Base-by-base conservation (phyloP, 1,140 invertebrate genomes). In the Drosophila carrolli region DNA sequence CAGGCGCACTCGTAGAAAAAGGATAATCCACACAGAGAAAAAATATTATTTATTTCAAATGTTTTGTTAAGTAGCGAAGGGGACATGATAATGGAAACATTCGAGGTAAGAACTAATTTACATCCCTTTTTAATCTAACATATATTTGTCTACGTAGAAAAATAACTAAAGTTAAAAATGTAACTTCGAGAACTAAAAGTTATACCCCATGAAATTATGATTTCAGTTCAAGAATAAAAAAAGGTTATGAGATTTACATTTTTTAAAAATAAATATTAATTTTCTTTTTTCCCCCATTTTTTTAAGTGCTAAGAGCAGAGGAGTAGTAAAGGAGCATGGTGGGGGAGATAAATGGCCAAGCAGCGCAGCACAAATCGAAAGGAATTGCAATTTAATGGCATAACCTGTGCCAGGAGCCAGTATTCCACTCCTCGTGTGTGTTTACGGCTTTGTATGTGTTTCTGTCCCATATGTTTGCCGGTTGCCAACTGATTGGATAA, bases 371-470 rank as follows among this genome's bases (percentile, higher is more conserved):
- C 83, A 86, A 86, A 88, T 86, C 83, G 83, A 86, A 86, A 83
- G 75, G 75, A 88, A 86, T 86, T 88, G 83, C 83, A 83, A 73
- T 83, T 86, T 88, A 86, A 83, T 88, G 66, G 79, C 62, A 83
- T 76, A 83, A 83, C 83, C 79, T 73, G 55, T 72, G 78, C 73
- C 73, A 74, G 67, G 57, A 59, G 59, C 58, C 63, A 54, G 71
- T 13, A 37, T 27, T n/a, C 54, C 44, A 8, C 61, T 40, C 47
- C 29, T 14, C 6, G 23, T 43, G 11, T 41, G 40, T 29, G 14
- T 8, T 16, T 53, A 53, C 32, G 14, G 19, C n/a, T 51, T 5
- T 44, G n/a, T 60, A 37, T 47, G 29, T 50, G 13, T 16, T n/a
- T 27, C 29, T n/a, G 40, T 40, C 55, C 38, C 73, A 76, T 68